Base-by-base conservation (phyloP, 2,888 invertebrate species). In the Troilus luridus region DNA sequence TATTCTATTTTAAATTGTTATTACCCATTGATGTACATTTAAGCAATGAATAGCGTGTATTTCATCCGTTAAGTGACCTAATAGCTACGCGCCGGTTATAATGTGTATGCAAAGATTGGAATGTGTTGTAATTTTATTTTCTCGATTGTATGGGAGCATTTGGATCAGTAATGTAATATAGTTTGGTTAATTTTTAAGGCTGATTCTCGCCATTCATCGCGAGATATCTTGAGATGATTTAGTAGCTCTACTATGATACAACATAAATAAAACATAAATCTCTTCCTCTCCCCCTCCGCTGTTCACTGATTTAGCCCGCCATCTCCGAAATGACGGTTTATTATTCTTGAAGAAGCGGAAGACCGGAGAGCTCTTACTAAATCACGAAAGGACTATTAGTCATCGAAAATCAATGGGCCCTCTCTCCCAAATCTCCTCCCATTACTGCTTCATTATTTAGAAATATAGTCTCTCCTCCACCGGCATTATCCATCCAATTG, bases 401-500 rank as follows among this genome's bases (percentile, higher is more conserved):
- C 72, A 77, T 77, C 72, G 72, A 77, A 77, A 77, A 77, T 77
- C 72, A 77, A 77, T 77, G 72, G 72, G 24, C 12, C 67, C 24
- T 41, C 24, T 24, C 41, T 27, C 72, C 72, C 72, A 77, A 77
- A 77, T 77, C 72, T 77, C 27, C 41, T 19, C 17, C 72, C 72
- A 77, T 77, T 77, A 77, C 41, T 77, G 72, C 72, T 77, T 77
- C 72, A 77, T 77, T 77, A 77, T 77, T 77, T 77, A 77, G 72
- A 77, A 77, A 77, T 77, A 77, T 77, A 41, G 72, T 27, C 27
- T 1, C 41, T 77, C 41, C 72, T 77, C 72, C 9, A 17, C 19
- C 72, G 27, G 72, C 10, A 41, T 41, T 41, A 77, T 41, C 72
- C 27, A 17, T 41, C 27, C 17, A 41, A 77, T 77, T 77, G 72